phyloP scores from a whole-genome alignment of 2,113 vertebrate genomes.

The Hemibagrus wyckioides region DNA sequence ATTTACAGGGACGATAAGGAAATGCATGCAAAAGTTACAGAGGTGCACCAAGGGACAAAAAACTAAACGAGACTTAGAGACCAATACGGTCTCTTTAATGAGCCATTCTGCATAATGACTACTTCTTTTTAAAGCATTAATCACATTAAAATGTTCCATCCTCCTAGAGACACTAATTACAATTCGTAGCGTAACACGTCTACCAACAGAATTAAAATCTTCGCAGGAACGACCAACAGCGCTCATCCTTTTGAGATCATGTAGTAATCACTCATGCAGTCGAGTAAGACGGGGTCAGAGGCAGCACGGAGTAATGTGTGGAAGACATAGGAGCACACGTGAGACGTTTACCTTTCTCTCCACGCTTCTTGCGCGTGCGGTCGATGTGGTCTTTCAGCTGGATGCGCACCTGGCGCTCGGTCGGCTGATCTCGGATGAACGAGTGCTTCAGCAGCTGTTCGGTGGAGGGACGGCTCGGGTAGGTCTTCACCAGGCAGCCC shows the following conservation, averaged over 20 bases:
- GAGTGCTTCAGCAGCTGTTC: slow-evolving; percentile 91
- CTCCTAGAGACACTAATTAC: neutral
- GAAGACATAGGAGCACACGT: neutral
- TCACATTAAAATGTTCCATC: neutral
- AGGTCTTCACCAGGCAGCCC: slow-evolving; percentile 90
- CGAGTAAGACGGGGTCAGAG: neutral
- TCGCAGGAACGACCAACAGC: neutral
- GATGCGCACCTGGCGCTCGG: slow-evolving; percentile 90
- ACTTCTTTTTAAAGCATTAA: neutral
- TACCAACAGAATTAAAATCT: neutral
- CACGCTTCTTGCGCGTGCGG: slow-evolving; percentile 87
- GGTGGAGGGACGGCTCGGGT: slow-evolving; percentile 85
- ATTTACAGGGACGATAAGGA: no score
- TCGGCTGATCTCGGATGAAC: slow-evolving; percentile 92
- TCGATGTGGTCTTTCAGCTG: slow-evolving; percentile 95
- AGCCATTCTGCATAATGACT: neutral
- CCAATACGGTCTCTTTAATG: neutral
- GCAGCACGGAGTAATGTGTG: no score
- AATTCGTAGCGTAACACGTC: neutral
- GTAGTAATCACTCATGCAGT: neutral
- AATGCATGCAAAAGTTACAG: neutral
- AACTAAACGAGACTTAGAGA: neutral
- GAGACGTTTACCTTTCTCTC: slow-evolving; percentile 82
- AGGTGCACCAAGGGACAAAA: neutral
- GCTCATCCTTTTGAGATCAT: neutral